Percentiles rank a stretch among this genome's conserved stretches.
Evolutionary conservation across 1,140 invertebrate genomes (phyloP).

Genomic region (Contarinia nasturtii): DNA sequence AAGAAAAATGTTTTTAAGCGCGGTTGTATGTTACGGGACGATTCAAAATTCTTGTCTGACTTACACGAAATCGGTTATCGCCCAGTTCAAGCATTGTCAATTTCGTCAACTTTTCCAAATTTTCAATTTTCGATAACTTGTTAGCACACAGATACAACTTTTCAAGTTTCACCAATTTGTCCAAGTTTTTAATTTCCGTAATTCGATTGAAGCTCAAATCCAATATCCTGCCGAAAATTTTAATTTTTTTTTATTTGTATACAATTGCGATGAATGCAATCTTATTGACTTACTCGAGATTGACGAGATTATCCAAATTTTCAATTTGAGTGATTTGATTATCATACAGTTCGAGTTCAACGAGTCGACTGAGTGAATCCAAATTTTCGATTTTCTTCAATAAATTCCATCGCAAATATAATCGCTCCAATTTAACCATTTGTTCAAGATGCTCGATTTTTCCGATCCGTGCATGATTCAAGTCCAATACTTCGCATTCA

Average conservation of each 20-base stretch:
- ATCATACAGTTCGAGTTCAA: slow-evolving; percentile 88
- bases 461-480: slow-evolving; percentile 71
- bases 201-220: slow-evolving; percentile 98
- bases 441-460: slow-evolving; percentile 68
- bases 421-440: slow-evolving; percentile 48
- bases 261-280: no score
- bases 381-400: slow-evolving; percentile 90
- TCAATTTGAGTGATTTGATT: slow-evolving; percentile 87
- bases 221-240: slow-evolving; percentile 66
- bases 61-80: slow-evolving; percentile 79
- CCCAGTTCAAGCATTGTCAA: slow-evolving; percentile 82
- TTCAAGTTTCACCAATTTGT: slow-evolving; percentile 57
- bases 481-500: slow-evolving; percentile 33
- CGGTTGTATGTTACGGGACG: no score
- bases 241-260: no score
- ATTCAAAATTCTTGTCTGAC: no score
- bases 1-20: no score
- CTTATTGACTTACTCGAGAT: slow-evolving; percentile 80
- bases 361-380: slow-evolving; percentile 45
- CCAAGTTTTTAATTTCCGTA: slow-evolving; percentile 70
- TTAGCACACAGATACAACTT: slow-evolving; percentile 88
- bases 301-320: slow-evolving; percentile 67
- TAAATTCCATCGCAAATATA: slow-evolving; percentile 84
- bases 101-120: slow-evolving; percentile 60
- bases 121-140: slow-evolving; percentile 81